Evolutionary conservation across 1,140 invertebrate genomes (phyloP), one percentile per base, ranked within the genome.

Genomic region (Drosophila kanapiae): DNA sequence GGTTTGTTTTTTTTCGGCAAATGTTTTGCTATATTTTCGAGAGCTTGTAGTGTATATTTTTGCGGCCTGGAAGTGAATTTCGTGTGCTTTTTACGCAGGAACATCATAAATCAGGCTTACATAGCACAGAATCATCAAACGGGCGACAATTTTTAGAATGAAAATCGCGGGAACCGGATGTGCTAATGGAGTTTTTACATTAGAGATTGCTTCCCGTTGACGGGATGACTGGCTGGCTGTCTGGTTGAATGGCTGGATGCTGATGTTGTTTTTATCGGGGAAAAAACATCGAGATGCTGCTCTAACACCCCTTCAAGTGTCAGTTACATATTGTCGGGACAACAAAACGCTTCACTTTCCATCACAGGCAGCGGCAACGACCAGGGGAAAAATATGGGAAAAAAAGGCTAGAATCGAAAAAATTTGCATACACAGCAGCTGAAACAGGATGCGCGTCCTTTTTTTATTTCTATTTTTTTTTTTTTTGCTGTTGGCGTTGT

Each of bases 81-180:
- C 54, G 63, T 65, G 57, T 61, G 47, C 31, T 23, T 23, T 23
- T 23, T 23, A 23, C 23, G 23, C 23, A 23, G 23, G 23, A 68
- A 77, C 65, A 90, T 91, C 91, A 92, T 92, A 91, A 92, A 92
- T 92, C 91, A 92, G 79, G 83, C 87, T 92, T 91, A 92, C 77
- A 88, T 91, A 91, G 90, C 86, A 78, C 60, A 88, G 85, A 91
- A 88, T 91, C 91, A 92, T 91, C 91, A 82, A 82, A 61, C 62
- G 75, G 80, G 84, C 84, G 84, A 88, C 84, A 88, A 78, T 54
- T 71, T 88, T 81, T 67, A 56, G 65, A 23, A 59, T 40, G 42
- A 35, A 37, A 62, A 54, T 35, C 62, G 38, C 31, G 49, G 57
- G 49, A 48, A 81, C 84, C 64, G 81, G 77, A 88, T 68, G 67